Percentiles rank a stretch among this genome's conserved stretches.
Evolutionary conservation across 2,113 vertebrate genomes (phyloP).

Genomic region (Aldabrachelys gigantea): DNA sequence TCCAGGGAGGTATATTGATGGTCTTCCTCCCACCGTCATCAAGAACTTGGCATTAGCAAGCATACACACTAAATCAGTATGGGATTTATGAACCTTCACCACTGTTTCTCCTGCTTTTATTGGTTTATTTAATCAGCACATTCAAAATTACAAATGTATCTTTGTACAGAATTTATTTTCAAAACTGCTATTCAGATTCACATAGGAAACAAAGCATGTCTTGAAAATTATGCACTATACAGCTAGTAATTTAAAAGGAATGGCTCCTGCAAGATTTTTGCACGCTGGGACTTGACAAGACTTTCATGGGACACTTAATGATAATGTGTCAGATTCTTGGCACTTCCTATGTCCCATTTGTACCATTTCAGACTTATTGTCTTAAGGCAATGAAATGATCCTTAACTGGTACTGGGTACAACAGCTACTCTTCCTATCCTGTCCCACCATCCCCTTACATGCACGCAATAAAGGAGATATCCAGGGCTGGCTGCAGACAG

Average conservation of each 20-base stretch:
- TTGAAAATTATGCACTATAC: neutral
- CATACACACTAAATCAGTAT: conserved; percentile 1
- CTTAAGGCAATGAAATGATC: neutral
- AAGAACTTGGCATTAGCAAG: conserved; percentile 43
- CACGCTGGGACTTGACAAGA: neutral
- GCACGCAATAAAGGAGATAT: neutral
- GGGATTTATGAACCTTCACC: neutral
- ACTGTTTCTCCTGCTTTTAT: conserved; percentile 26
- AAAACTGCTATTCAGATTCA: neutral
- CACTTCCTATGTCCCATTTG: neutral
- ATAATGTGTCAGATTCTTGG: neutral
- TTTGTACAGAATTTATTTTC: neutral
- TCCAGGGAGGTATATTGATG: conserved; percentile 45
- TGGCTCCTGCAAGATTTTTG: neutral
- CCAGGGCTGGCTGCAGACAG: neutral
- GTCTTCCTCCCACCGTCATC: conserved; percentile 52
- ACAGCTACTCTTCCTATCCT: neutral
- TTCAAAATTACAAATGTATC: neutral
- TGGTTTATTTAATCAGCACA: neutral
- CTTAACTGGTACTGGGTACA: neutral
- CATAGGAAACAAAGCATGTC: neutral
- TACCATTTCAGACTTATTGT: neutral
- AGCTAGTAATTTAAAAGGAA: neutral
- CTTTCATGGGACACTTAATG: fast-evolving
- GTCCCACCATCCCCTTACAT: neutral